Evolutionary conservation across 2,888 invertebrate species (phyloP).

Genomic region (Lasioglossum villosulum): DNA sequence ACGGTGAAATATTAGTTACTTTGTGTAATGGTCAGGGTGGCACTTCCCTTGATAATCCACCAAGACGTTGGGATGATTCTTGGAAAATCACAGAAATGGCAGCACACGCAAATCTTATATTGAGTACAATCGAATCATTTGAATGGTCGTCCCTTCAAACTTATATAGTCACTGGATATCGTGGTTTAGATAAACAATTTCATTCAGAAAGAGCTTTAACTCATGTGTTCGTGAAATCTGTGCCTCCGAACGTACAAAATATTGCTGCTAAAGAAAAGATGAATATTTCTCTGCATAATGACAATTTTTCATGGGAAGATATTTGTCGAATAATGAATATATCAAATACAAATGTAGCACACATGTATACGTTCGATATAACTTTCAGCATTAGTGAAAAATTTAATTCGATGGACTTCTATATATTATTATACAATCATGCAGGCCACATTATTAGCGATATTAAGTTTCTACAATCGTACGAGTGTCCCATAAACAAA

Average conservation of each 20-base stretch:
- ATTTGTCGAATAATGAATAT: conserved; percentile 32
- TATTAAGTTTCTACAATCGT: conserved; percentile 77
- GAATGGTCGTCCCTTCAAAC: conserved; percentile 76
- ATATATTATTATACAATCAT: conserved; percentile 76
- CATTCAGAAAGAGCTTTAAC: conserved; percentile 79
- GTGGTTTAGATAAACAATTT: conserved; percentile 83
- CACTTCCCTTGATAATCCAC: conserved; percentile 83
- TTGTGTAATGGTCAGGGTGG: conserved; percentile 87
- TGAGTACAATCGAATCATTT: conserved; percentile 83
- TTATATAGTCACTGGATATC: conserved; percentile 85
- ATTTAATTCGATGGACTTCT: conserved; percentile 74
- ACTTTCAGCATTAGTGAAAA: conserved; percentile 73
- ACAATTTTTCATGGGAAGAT: conserved; percentile 68
- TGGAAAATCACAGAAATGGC: conserved; percentile 87
- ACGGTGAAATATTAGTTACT: conserved; percentile 84
- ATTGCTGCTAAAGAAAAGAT: conserved; percentile 64
- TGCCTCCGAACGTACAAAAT: conserved; percentile 58
- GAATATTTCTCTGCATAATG: conserved; percentile 33
- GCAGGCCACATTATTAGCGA: conserved; percentile 79
- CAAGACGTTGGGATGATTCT: conserved; percentile 85
- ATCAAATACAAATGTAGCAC: conserved; percentile 53
- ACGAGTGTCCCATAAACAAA: conserved; percentile 73
- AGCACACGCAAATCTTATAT: conserved; percentile 84
- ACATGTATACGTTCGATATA: conserved; percentile 80
- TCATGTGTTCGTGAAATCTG: conserved; percentile 77